A percentile compares a stretch with the other conserved stretches of the same genome.
These are phyloP conservation scores for Triops cancriformis DNA, from an alignment of 1,140 invertebrate species.

Conservation along the genomic window DNA sequence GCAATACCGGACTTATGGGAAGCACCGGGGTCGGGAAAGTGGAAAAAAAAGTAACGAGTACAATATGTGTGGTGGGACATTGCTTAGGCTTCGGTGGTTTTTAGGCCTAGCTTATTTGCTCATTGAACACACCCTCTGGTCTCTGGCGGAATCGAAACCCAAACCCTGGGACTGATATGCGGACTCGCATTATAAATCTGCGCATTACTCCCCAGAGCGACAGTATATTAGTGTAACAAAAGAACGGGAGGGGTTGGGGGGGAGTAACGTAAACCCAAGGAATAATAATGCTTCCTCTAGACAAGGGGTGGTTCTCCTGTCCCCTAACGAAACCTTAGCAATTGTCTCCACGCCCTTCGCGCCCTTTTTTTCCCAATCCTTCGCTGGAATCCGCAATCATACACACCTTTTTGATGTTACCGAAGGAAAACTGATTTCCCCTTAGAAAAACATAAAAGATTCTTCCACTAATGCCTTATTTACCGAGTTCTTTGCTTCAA, in stretches of 20 bases:
- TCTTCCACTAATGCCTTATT: not conserved
- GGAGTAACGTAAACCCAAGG: not conserved
- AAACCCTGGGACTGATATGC: not conserved
- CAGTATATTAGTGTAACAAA: not conserved
- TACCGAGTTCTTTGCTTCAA: too few species aligned
- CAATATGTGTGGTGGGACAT: not conserved
- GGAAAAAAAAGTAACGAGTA: not conserved
- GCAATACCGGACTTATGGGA: not conserved
- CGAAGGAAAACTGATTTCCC: constrained; percentile 8
- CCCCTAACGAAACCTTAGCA: not conserved
- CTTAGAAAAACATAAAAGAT: not conserved
- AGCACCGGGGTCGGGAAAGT: not conserved
- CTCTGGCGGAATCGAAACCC: not conserved
- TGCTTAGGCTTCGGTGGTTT: not conserved
- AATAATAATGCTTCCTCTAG: constrained; percentile 11
- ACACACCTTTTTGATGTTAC: constrained; percentile 10
- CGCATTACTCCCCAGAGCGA: not conserved
- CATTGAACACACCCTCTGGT: not conserved
- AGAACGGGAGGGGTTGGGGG: not conserved
- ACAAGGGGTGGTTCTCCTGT: constrained; percentile 3
- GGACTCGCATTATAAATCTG: not conserved
- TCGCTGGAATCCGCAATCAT: constrained; percentile 9
- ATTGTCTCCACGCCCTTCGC: not conserved
- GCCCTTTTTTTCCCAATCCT: constrained; percentile 12
- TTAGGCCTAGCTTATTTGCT: constrained; percentile 10